phyloP scores from a whole-genome alignment of 2,888 invertebrate genomes.

The Hydraecia micacea region DNA sequence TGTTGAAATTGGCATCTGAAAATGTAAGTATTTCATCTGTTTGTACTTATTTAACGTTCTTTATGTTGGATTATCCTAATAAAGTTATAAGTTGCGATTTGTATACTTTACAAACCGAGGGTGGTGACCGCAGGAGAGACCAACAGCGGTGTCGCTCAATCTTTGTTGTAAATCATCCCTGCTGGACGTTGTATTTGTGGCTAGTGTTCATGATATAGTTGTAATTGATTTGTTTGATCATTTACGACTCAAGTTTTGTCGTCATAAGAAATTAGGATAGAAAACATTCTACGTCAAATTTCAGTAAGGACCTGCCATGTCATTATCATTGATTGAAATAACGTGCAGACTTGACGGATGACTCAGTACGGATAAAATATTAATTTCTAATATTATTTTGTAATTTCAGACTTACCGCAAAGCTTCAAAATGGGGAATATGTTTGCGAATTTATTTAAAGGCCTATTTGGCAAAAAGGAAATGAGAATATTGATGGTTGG shows the following conservation, averaged over 20 bases:
- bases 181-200: constrained; percentile 25
- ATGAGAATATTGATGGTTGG: constrained; percentile 99
- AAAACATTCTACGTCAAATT: constrained; percentile 70
- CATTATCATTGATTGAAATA: constrained; percentile 89
- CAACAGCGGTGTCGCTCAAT: constrained; percentile 90
- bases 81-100: constrained; percentile 67
- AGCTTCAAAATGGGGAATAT: constrained; percentile 98
- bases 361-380: constrained; percentile 81
- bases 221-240: constrained; percentile 11
- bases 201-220: constrained; percentile 20
- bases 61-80: constrained; percentile 39
- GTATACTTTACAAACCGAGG: constrained; percentile 77
- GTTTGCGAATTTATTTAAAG: constrained; percentile 99
- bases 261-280: constrained; percentile 41
- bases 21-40: constrained; percentile 85
- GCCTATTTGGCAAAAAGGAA: constrained; percentile 99
- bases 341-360: constrained; percentile 84
- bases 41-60: constrained; percentile 42
- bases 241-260: constrained; percentile 22
- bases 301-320: constrained; percentile 87
- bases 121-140: constrained; percentile 89
- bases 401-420: constrained; percentile 88
- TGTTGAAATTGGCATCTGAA: constrained; percentile 89
- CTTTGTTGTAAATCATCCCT: constrained; percentile 77
- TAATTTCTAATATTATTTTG: constrained; percentile 73